phyloP scores from a whole-genome alignment of 1,140 invertebrate species.

The Pectinophora gossypiella region DNA sequence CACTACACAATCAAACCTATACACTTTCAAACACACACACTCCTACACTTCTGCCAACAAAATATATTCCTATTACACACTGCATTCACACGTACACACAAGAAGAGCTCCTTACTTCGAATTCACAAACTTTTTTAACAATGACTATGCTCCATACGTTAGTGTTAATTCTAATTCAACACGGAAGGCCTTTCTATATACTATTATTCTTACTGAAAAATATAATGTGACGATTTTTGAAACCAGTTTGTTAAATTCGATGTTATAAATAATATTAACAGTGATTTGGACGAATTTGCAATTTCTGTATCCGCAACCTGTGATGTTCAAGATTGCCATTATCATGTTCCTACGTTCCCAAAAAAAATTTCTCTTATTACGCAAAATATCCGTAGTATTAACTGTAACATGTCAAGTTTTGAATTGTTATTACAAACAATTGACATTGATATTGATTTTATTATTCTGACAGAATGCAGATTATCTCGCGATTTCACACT shows the following conservation, averaged over 20 bases:
- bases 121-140: not conserved
- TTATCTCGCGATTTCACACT: not conserved
- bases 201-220: not conserved
- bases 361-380: not conserved
- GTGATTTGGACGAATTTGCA: not conserved
- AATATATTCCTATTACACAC: not conserved
- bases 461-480: not conserved
- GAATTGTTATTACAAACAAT: not conserved
- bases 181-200: not conserved
- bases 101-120: too few relatives aligned
- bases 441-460: not conserved
- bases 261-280: not conserved
- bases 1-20: not conserved
- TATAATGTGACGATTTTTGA: not conserved
- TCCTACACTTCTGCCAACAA: not conserved
- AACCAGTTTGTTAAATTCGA: not conserved
- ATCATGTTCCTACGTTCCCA: not conserved
- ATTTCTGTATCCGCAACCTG: not conserved
- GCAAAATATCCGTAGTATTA: not conserved
- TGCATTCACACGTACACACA: too few relatives aligned
- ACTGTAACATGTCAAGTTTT: not conserved
- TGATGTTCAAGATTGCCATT: not conserved
- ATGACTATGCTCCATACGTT: not conserved
- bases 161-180: not conserved
- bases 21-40: not conserved